Base-by-base conservation (phyloP, 2,797 vertebrate genomes). In the Catamblyrhynchus diadema region DNA sequence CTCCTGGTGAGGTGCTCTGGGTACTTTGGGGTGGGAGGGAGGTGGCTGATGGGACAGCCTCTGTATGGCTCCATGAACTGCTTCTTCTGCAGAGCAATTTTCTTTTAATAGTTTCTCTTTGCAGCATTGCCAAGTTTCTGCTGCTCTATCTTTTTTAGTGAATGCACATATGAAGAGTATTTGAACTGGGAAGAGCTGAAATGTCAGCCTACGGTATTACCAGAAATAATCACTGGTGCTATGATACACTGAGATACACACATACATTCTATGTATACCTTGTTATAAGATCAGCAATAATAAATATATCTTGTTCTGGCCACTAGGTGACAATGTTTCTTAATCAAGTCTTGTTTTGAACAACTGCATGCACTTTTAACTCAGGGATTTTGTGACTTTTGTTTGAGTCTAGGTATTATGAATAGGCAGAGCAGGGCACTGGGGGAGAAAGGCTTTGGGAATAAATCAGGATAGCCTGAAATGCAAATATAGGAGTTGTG, bases 261-360 rank as follows among this genome's bases (percentile, higher is more conserved):
- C 2, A 10, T 23, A 7, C 9, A 32, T 80, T 59, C 32, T 42
- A 30, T n/a, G 60, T 20, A 28, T 22, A 33, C 37, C 10, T 81
- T 3, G 0, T 47, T 87, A 7, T 20, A 56, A 70, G 27, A 60
- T 45, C 19, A 73, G 56, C 22, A 77, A 67, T 41, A 73, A 62
- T 33, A 79, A 91, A 60, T n/a, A 35, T 13, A 72, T 54, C 23
- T 66, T 81, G 41, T 54, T 72, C 59, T 95, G 66, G 23, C 70
- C 69, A 70, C 94, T 93, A 91, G 90, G 42, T 94, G 91, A 86
- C 85, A 93, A 91, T 65, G 39, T 96, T 95, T 93, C 80, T 93
- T 81, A 90, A 83, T 20, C 0, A 4, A 91, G 32, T 48, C 16
- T 69, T 9, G 1, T 72, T 86, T 75, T 19, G 18, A 90, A 17